These are phyloP conservation scores for Calephelis virginiensis DNA, from an alignment of 1,140 invertebrate species.

Conservation along the genomic window DNA sequence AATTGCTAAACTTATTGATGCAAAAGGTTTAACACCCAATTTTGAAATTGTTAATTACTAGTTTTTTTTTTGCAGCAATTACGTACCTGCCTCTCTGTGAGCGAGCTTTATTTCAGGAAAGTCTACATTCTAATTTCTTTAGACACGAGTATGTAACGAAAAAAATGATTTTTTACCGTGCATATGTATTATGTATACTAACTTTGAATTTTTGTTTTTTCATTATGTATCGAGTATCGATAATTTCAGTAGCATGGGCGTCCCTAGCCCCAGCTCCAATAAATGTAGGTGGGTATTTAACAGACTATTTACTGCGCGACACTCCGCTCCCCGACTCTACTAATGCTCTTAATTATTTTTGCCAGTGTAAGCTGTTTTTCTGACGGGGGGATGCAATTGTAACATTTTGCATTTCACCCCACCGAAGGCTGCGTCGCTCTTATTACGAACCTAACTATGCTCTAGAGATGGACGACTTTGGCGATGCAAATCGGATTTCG, in stretches of 20 bases:
- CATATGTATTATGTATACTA: no score
- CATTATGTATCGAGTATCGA: background rate
- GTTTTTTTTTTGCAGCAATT: no score
- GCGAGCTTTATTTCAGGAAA: no score
- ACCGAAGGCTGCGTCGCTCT: constrained; percentile 44
- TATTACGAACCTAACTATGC: constrained; percentile 63
- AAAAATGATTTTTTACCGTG: no score
- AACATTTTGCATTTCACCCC: constrained; percentile 67
- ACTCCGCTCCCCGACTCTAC: constrained; percentile 61
- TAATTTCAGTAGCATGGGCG: background rate
- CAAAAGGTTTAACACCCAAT: no score
- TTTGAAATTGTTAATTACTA: no score
- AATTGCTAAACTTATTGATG: no score
- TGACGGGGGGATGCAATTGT: constrained; percentile 70
- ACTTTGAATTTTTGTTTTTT: background rate
- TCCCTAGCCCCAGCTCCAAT: constrained; percentile 52
- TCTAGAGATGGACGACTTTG: constrained; percentile 36
- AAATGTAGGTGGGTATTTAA: constrained; percentile 75
- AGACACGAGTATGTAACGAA: no score
- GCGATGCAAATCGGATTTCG: constrained; percentile 16
- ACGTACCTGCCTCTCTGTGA: no score
- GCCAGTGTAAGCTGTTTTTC: constrained; percentile 75
- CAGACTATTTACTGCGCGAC: constrained; percentile 71
- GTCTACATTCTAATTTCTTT: no score
- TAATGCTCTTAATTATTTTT: constrained; percentile 78